Evolutionary conservation across 2,797 vertebrate genomes (phyloP), one percentile per base, ranked within the genome.

Genomic region (Scolopax rusticola): DNA sequence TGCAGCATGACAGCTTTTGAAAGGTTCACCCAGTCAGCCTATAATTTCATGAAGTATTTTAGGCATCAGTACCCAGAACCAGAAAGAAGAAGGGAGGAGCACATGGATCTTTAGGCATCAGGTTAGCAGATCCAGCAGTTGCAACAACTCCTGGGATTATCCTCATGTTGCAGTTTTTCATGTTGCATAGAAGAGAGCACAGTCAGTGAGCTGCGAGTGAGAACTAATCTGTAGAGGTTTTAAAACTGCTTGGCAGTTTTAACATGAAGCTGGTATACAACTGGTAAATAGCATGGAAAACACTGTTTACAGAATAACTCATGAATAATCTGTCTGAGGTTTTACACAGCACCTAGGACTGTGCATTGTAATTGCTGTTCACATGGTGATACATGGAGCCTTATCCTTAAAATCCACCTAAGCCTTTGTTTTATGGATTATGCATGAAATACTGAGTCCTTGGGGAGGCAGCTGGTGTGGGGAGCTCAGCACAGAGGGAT

Each of bases 1-100:
- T 92, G 95, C 86, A 89, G 88, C 84, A 24, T 95, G 96, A 96
- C 96, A 95, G 93, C 94, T 94, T 95, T 85, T 96, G 92, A 96
- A 96, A 96, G 87, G 88, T 95, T 95, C 96, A 82, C 90, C 93
- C 89, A 89, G 95, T 94, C 96, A 96, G 90, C 78, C 90, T 95
- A 51, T 97, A 97, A 96, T 96, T 97, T 96, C 51, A 12, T 17
- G 38, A 70, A 80, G 56, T 96, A 94, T 96, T 97, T 96, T 96
- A 85, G 25, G 93, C 95, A 85, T 51, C 53, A 41, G 51, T 70
- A 95, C 81, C 77, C 70, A 14, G 92, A 81, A 87, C 81, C 41
- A 73, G 84, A 91, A 80, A 67, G 41, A 40, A 70, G 68, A 85
- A 75, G 80, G 85, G 74, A 93, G 80, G 70, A 94, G 75, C 86